These are phyloP conservation scores for Gymnarchus niloticus DNA, from an alignment of 2,113 vertebrate species.

Conservation along the genomic window DNA sequence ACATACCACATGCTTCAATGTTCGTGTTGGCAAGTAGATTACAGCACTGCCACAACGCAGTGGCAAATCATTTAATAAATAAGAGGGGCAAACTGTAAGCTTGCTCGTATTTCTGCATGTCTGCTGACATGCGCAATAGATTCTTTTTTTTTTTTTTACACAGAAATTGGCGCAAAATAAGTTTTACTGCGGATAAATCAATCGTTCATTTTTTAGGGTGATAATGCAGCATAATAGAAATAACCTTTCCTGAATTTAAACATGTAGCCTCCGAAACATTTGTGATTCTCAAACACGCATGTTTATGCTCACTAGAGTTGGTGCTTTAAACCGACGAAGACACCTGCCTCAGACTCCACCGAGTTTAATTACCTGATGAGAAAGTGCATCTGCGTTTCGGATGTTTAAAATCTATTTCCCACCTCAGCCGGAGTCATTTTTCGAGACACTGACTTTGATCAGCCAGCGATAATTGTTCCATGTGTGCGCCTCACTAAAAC, in stretches of 20 bases:
- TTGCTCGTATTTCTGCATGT: not conserved
- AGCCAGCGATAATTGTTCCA: not conserved
- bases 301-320: not conserved
- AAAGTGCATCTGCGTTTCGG: too few relatives aligned
- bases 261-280: not conserved
- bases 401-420: not conserved
- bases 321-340: not conserved
- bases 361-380: too few relatives aligned
- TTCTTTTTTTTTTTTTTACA: too few relatives aligned
- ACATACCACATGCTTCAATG: conserved; percentile 86
- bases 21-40: conserved; percentile 59
- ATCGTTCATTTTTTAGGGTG: not conserved
- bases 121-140: not conserved
- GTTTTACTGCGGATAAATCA: not conserved
- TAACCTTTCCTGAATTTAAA: not conserved
- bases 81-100: not conserved
- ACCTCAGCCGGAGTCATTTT: too few relatives aligned
- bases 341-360: not conserved
- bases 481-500: not conserved
- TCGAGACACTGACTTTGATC: not conserved
- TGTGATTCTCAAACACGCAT: not conserved
- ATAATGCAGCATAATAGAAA: not conserved
- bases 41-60: conserved; percentile 45
- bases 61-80: not conserved
- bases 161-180: not conserved